A percentile compares a stretch with the other conserved stretches of the same genome.
Conservation (phyloP, 2,888 invertebrate species). For the Steinernema carpocapsae region DNA sequence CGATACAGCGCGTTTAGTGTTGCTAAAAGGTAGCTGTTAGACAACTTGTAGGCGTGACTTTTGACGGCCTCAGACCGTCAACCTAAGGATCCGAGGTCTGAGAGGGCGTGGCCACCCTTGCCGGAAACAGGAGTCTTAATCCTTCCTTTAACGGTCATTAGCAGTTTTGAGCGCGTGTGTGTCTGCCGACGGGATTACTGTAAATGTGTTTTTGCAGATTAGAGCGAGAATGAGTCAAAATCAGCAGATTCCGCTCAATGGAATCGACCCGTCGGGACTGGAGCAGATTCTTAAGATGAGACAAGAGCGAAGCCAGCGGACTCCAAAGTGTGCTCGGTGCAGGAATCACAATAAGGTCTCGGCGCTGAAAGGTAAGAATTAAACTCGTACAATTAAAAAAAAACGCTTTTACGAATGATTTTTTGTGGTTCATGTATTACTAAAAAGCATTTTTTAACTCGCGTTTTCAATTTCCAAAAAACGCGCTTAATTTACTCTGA, state of each 20-base stretch:
- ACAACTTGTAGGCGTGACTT: constrained; percentile 22
- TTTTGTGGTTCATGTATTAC: neutral
- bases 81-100: neutral
- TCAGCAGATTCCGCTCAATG: neutral
- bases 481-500: neutral
- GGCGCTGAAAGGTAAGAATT: constrained; percentile 78
- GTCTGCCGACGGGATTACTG: neutral
- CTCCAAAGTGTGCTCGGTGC: constrained; percentile 95
- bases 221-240: neutral
- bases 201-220: neutral
- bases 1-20: neutral
- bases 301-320: constrained; percentile 57
- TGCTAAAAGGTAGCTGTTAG: neutral
- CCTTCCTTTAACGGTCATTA: constrained; percentile 22
- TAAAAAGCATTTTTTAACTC: too few relatives aligned
- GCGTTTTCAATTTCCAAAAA: neutral
- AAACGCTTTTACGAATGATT: neutral
- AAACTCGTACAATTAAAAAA: neutral
- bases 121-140: constrained; percentile 11
- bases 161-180: neutral
- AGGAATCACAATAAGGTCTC: constrained; percentile 97
- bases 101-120: constrained; percentile 11
- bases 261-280: constrained; percentile 11
- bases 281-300: constrained; percentile 36
- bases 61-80: neutral